Evolutionary conservation across 2,113 vertebrate genomes (phyloP).

Genomic region (Mobula hypostoma): DNA sequence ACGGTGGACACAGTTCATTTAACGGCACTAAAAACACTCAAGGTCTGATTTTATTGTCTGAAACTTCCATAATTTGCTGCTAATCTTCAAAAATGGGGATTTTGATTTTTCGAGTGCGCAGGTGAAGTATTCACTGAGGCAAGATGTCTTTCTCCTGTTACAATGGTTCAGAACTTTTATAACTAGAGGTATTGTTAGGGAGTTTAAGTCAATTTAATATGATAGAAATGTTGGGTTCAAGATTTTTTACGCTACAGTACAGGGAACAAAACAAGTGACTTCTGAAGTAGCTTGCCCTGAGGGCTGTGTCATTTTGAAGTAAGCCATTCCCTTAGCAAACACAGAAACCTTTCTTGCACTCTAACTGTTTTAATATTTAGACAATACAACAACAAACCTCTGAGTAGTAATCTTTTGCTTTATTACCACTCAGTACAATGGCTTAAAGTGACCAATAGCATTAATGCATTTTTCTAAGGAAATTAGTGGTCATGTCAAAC

Average conservation of each 20-base stretch:
- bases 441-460: not conserved
- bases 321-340: not conserved
- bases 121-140: not conserved
- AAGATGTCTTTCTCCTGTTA: not conserved
- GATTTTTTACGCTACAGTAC: not conserved
- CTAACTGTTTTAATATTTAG: not conserved
- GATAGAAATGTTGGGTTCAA: not conserved
- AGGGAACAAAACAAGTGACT: not conserved
- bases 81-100: not conserved
- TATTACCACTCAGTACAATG: not conserved
- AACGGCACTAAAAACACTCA: not conserved
- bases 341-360: not conserved
- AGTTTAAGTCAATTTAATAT: not conserved
- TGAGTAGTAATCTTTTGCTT: not conserved
- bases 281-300: constrained; percentile 9
- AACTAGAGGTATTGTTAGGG: not conserved
- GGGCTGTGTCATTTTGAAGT: not conserved
- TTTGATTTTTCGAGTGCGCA: not conserved
- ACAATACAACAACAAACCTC: not conserved
- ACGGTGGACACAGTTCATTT: not conserved
- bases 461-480: not conserved
- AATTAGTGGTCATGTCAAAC: not conserved
- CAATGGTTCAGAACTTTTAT: not conserved
- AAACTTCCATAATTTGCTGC: not conserved
- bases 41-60: not conserved